Percentiles rank a stretch among this genome's conserved stretches.
Evolutionary conservation across 2,888 invertebrate genomes (phyloP).

Genomic region (Cryptops parisi): DNA sequence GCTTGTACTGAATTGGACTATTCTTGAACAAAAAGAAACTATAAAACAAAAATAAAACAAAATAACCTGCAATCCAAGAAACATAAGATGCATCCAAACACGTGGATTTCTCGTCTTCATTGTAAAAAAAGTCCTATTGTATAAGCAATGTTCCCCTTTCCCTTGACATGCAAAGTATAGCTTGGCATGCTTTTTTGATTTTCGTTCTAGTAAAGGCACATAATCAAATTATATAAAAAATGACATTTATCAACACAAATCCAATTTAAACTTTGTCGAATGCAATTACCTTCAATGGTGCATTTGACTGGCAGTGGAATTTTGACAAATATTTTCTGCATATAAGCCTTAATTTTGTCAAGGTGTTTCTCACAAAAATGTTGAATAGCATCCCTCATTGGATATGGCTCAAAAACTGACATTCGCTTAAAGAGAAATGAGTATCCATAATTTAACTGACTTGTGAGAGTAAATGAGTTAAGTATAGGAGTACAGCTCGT

Average conservation of each 20-base stretch:
- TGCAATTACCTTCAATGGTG: constrained; percentile 84
- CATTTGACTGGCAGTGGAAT: constrained; percentile 85
- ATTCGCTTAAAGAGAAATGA: constrained; percentile 45
- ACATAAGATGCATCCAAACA: constrained; percentile 93
- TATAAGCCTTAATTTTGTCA: constrained; percentile 77
- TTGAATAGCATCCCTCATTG: constrained; percentile 82
- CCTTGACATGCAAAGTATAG: constrained; percentile 80
- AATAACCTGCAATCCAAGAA: constrained; percentile 67
- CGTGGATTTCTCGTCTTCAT: constrained; percentile 61
- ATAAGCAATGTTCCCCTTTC: constrained; percentile 69
- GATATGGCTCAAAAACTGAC: constrained; percentile 76
- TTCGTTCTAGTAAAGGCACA: constrained; percentile 55
- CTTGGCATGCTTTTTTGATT: constrained; percentile 73
- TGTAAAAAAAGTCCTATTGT: constrained; percentile 49
- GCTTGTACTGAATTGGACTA: no score
- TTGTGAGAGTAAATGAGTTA: no score
- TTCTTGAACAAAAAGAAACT: no score
- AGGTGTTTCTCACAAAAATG: constrained; percentile 93
- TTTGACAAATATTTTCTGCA: constrained; percentile 68
- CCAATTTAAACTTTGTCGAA: background rate
- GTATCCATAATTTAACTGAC: no score
- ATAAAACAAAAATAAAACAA: no score
- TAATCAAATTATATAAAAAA: no score
- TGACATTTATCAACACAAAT: background rate
- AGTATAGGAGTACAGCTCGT: no score